Evolutionary conservation across 1,140 invertebrate species (phyloP).

Genomic region (Capitella teleta): DNA sequence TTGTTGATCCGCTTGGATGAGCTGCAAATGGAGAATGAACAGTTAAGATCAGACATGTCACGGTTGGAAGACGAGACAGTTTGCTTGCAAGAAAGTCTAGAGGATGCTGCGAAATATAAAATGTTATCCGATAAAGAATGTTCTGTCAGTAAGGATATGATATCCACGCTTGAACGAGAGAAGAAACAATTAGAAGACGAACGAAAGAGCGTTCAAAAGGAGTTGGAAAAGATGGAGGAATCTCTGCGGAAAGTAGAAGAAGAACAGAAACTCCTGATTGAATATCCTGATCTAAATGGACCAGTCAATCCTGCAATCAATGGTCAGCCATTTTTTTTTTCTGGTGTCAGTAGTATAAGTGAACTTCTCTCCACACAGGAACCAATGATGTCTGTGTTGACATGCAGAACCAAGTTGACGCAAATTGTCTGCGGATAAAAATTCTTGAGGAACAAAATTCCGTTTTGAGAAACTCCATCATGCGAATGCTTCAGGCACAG

Average conservation of each 20-base stretch:
- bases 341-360: not conserved
- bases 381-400: slow-evolving; percentile 32
- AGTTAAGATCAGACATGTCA: slow-evolving; percentile 24
- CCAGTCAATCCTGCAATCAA: slow-evolving; percentile 28
- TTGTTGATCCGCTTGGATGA: slow-evolving; percentile 24
- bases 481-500: slow-evolving; percentile 19
- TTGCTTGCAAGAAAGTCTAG: slow-evolving; percentile 19
- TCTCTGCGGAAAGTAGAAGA: slow-evolving; percentile 16
- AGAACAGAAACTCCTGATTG: slow-evolving; percentile 28
- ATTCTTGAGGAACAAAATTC: slow-evolving; percentile 35
- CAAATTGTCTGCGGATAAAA: slow-evolving; percentile 32
- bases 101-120: slow-evolving; percentile 4
- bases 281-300: slow-evolving; percentile 38
- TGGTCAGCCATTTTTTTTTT: not conserved
- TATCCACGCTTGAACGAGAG: slow-evolving; percentile 25
- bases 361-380: slow-evolving; percentile 16
- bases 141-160: slow-evolving; percentile 18
- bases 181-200: slow-evolving; percentile 28
- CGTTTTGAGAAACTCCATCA: slow-evolving; percentile 28
- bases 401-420: slow-evolving; percentile 38
- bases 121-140: not conserved
- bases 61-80: slow-evolving; percentile 31
- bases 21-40: slow-evolving; percentile 29
- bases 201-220: slow-evolving; percentile 13
- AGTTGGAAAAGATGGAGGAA: slow-evolving; percentile 6